Conservation (phyloP, 2,888 invertebrate species). For the Fabriciana adippe region DNA sequence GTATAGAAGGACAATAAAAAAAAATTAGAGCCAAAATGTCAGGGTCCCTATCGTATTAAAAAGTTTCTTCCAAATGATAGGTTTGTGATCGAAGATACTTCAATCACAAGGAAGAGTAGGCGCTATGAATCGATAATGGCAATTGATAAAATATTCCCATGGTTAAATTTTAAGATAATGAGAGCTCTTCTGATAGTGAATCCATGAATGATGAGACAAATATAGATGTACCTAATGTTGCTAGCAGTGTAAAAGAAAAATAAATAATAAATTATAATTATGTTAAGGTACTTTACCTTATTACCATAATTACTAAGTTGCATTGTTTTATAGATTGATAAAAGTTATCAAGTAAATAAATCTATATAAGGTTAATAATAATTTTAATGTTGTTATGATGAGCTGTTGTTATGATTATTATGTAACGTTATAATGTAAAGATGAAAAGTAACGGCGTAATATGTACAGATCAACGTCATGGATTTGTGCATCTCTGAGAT, state of each 20-base stretch:
- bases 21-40: constrained; percentile 18
- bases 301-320: too few species aligned
- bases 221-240: too few species aligned
- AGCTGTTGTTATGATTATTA: too few species aligned
- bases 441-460: too few species aligned
- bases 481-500: neutral
- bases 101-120: constrained; percentile 7
- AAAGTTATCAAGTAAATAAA: too few species aligned
- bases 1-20: constrained; percentile 7
- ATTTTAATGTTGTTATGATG: too few species aligned
- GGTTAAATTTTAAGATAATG: constrained; percentile 7
- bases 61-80: constrained; percentile 14
- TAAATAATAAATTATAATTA: too few species aligned
- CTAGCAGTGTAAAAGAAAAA: too few species aligned
- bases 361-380: too few species aligned
- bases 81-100: constrained; percentile 9
- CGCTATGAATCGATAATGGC: constrained; percentile 15
- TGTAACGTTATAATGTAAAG: neutral
- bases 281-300: too few species aligned
- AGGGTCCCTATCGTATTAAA: constrained; percentile 18
- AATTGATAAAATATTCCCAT: constrained; percentile 14
- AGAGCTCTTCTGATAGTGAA: constrained; percentile 1
- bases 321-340: too few species aligned
- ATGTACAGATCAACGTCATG: neutral
- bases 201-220: too few species aligned